Conservation (phyloP, 2,113 vertebrate genomes). For the Sakesphorus luctuosus region DNA sequence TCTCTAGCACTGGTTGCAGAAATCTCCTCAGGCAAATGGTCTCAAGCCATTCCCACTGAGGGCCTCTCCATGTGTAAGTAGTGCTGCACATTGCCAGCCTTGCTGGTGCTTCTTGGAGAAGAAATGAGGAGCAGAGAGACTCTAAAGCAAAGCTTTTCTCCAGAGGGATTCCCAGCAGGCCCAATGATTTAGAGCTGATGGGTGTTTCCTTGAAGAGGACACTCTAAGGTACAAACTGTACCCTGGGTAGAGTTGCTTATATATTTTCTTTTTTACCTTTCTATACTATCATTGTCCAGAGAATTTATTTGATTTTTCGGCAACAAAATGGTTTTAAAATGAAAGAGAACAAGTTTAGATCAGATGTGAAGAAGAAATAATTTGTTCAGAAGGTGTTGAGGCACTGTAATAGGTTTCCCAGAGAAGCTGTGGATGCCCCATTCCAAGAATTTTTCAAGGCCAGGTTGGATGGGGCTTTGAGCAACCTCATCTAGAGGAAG, state of each 20-base stretch:
- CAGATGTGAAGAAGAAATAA: neutral
- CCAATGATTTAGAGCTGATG: neutral
- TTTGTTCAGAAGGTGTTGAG: neutral
- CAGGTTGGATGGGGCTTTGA: neutral
- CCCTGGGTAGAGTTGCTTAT: neutral
- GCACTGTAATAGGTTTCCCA: neutral
- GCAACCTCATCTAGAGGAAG: too few species aligned
- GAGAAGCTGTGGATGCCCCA: neutral
- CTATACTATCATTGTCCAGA: too few species aligned
- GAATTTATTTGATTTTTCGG: too few species aligned
- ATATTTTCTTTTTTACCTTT: neutral
- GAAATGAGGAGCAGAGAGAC: neutral
- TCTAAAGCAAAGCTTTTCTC: neutral
- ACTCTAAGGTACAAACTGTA: neutral
- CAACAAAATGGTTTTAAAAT: neutral
- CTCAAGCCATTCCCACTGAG: neutral
- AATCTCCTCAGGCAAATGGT: neutral
- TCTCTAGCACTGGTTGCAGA: neutral
- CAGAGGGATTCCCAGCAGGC: neutral
- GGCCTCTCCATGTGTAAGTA: neutral
- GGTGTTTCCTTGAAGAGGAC: neutral
- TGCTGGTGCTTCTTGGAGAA: neutral
- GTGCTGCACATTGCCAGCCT: neutral
- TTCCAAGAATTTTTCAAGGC: neutral
- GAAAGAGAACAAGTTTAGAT: neutral